A percentile compares a stretch with the other conserved stretches of the same genome.
phyloP scores from a whole-genome alignment of 2,888 invertebrate species.

The Cerceris ruficornis region DNA sequence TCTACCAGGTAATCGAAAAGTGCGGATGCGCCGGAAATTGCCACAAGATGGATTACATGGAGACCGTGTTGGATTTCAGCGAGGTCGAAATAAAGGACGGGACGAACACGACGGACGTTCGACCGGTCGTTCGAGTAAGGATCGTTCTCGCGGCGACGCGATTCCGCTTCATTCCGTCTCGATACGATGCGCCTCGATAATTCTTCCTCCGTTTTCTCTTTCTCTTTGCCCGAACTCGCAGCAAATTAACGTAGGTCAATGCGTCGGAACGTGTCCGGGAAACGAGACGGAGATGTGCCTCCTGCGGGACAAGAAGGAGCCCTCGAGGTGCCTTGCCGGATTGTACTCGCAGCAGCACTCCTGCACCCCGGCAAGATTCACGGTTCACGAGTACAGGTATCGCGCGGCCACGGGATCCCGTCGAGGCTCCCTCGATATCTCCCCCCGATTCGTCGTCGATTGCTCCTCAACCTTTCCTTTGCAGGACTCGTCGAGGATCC shows the following conservation, averaged over 20 bases:
- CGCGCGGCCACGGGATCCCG: too few relatives aligned
- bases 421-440: too few relatives aligned
- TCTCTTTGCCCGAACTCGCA: constrained; percentile 50
- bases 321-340: constrained; percentile 75
- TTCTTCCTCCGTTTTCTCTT: constrained; percentile 6
- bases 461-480: background rate
- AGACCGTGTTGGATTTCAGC: constrained; percentile 82
- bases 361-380: constrained; percentile 78
- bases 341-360: constrained; percentile 70
- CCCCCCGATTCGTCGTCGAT: background rate
- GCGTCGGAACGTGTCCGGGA: constrained; percentile 79
- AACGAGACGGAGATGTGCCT: constrained; percentile 77
- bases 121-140: constrained; percentile 75
- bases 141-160: background rate
- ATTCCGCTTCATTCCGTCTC: background rate
- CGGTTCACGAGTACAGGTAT: constrained; percentile 78
- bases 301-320: constrained; percentile 76
- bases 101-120: constrained; percentile 74
- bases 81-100: constrained; percentile 75
- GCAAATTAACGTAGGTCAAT: constrained; percentile 81
- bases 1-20: constrained; percentile 80
- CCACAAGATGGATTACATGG: constrained; percentile 80
- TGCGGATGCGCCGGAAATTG: constrained; percentile 81
- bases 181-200: background rate
- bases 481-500: constrained; percentile 76